phyloP scores from a whole-genome alignment of 2,113 vertebrate genomes.

The Planiliza haematocheilus region DNA sequence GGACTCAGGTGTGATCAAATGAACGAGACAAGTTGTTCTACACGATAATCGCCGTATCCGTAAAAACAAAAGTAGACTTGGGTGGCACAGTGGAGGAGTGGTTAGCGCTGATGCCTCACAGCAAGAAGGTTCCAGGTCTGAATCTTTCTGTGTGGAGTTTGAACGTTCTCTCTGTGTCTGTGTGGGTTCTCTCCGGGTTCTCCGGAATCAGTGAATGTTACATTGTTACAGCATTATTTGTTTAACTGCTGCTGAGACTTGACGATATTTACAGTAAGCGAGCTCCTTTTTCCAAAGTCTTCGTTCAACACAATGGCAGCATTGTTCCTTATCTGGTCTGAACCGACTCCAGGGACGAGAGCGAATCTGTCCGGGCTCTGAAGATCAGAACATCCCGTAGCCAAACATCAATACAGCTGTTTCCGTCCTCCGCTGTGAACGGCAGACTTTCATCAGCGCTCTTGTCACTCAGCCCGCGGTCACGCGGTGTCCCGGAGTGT shows the following conservation, averaged over 20 bases:
- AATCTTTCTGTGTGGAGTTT: too few species aligned
- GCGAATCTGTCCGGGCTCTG: slow-evolving; percentile 1
- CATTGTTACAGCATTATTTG: too few species aligned
- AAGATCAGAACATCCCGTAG: slow-evolving; percentile 51
- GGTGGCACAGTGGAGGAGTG: too few species aligned
- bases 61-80: too few species aligned
- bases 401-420: slow-evolving; percentile 38
- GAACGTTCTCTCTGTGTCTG: too few species aligned
- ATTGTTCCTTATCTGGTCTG: slow-evolving; percentile 21
- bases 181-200: too few species aligned
- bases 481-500: slow-evolving; percentile 18
- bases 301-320: neutral
- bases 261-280: neutral
- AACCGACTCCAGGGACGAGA: slow-evolving; percentile 16
- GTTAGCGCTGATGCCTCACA: too few species aligned
- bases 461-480: slow-evolving; percentile 30
- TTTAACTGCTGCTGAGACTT: neutral
- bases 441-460: slow-evolving; percentile 46
- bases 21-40: too few species aligned
- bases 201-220: too few species aligned
- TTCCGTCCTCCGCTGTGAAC: slow-evolving; percentile 36
- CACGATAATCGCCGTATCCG: too few species aligned
- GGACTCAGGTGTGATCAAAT: too few species aligned
- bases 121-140: too few species aligned
- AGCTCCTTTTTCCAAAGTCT: neutral